A percentile compares a stretch with the other conserved stretches of the same genome.
Conservation (phyloP, 2,113 vertebrate genomes). For the Erpornis zantholeuca region DNA sequence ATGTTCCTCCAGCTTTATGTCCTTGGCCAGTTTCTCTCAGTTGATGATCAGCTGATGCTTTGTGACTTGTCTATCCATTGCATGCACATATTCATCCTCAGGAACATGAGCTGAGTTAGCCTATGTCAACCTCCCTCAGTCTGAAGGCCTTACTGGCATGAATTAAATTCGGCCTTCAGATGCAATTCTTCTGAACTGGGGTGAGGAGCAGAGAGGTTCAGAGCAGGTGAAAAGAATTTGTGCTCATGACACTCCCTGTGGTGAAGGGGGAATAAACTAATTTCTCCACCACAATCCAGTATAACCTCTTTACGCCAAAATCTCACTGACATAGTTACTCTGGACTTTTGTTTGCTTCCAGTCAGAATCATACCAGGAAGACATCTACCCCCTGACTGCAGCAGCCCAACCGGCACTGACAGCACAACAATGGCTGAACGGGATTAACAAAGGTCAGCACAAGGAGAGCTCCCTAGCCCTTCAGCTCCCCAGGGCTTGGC, state of each 20-base stretch:
- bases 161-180: background rate
- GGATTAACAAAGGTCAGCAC: constrained; percentile 86
- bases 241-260: background rate
- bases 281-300: background rate
- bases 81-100: background rate
- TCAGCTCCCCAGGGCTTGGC: background rate
- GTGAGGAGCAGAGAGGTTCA: background rate
- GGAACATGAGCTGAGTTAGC: background rate
- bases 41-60: background rate
- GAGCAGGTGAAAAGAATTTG: background rate
- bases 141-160: background rate
- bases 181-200: background rate
- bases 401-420: constrained; percentile 82
- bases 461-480: background rate
- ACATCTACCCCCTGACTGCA: constrained; percentile 93
- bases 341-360: constrained; percentile 54
- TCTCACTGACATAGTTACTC: background rate
- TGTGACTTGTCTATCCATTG: background rate
- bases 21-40: background rate
- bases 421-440: constrained; percentile 87
- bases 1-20: background rate
- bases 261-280: background rate
- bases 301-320: background rate
- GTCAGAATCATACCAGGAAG: constrained; percentile 95
- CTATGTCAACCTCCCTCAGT: background rate